These are phyloP conservation scores for Cherax destructor DNA, from an alignment of 1,140 invertebrate species.

Conservation along the genomic window DNA sequence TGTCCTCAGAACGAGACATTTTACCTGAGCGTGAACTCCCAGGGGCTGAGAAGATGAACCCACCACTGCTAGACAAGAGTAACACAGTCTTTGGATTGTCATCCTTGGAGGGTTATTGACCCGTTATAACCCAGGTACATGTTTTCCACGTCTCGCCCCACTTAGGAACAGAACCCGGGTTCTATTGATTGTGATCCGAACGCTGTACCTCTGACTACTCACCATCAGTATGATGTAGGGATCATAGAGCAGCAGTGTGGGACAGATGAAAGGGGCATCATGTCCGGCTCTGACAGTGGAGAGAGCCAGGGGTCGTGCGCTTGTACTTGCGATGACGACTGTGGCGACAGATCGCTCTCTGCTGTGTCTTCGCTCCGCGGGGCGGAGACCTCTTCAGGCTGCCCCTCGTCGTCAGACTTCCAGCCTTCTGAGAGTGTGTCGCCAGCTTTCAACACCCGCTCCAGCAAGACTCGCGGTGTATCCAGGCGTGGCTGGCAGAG, in stretches of 20 bases:
- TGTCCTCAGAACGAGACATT: too few relatives aligned
- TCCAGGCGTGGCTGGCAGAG: background rate
- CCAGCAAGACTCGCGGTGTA: background rate
- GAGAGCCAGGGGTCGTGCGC: slow-evolving; percentile 50
- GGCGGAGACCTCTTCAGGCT: slow-evolving; percentile 39
- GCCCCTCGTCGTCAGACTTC: slow-evolving; percentile 47
- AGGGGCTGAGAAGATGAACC: too few relatives aligned
- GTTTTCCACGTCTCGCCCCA: too few relatives aligned
- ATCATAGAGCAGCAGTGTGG: background rate
- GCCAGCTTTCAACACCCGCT: slow-evolving; percentile 20
- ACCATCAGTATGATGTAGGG: background rate
- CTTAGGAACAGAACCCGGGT: too few relatives aligned
- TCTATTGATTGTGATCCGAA: too few relatives aligned
- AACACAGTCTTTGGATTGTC: too few relatives aligned
- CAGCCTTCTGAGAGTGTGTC: slow-evolving; percentile 38
- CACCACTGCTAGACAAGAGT: too few relatives aligned
- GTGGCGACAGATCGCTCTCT: slow-evolving; percentile 28
- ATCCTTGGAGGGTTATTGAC: too few relatives aligned
- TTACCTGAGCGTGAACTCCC: too few relatives aligned
- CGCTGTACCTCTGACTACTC: too few relatives aligned
- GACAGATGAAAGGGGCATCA: slow-evolving; percentile 13
- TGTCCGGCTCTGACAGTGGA: slow-evolving; percentile 38
- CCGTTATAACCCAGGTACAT: too few relatives aligned
- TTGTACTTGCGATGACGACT: slow-evolving; percentile 42
- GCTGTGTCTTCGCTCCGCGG: slow-evolving; percentile 32